Evolutionary conservation across 1,140 invertebrate genomes (phyloP), one percentile per base, ranked within the genome.

Genomic region (Dendroctonus valens): DNA sequence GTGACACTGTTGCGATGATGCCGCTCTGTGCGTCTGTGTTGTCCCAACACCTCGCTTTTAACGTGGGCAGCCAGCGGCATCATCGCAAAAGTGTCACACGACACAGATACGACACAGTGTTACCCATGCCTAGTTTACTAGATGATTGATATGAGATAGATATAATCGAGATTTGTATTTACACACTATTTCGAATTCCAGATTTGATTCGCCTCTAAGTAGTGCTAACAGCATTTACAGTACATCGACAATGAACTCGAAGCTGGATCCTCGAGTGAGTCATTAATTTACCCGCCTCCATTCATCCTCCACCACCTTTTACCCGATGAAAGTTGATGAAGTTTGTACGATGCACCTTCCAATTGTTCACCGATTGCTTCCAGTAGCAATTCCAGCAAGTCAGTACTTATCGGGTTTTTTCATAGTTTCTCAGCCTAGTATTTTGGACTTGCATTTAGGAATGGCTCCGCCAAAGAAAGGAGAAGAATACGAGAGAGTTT

Each of bases 271-370:
- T 81, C 48, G 59, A 78, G 73, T 59, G 75, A 78, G 44, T 71
- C 75, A 26, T 75, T 78, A 54, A 80, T 77, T 69, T 78, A 80
- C 63, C 83, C 82, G 26, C 84, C 84, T 8, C 82, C 7, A 73
- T 80, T 40, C 85, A 84, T 73, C 85, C 85, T 15, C 84, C 84
- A 41, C 84, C 84, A 26, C 83, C 84, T 42, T n/a, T 75, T 83
- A 72, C 83, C 83, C 41, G 82, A 83, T 54, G 84, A 85, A 69
- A 80, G n/a, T n/a, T n/a, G n/a, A n/a, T n/a, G n/a, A n/a, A n/a
- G 79, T 37, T 78, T 84, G 59, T 86, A 85, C 69, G 84, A 86
- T 74, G 81, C 83, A 54, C 72, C 84, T 37, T 80, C 83, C 9
- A 82, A 80, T 5, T 71, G 41, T 38, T 65, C 64, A 78, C 8